phyloP scores from a whole-genome alignment of 2,113 vertebrate genomes.

The Sphyrna mokarran region DNA sequence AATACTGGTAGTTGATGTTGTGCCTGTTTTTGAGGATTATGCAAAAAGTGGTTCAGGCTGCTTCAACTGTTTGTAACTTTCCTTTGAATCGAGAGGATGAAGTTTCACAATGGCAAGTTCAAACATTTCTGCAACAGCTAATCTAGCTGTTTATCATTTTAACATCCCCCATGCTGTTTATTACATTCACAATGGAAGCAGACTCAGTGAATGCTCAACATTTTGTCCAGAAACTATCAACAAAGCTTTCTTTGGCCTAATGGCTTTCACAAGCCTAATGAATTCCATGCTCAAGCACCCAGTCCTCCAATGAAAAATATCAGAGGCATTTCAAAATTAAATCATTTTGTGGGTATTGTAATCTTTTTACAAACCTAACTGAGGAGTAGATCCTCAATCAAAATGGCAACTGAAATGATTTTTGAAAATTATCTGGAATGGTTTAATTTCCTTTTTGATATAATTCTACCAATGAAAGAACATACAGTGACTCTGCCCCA shows the following conservation, averaged over 20 bases:
- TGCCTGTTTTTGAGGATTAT: not conserved
- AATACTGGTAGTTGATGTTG: not conserved
- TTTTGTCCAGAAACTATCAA: not conserved
- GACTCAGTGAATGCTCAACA: not conserved
- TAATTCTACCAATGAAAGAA: too few species aligned
- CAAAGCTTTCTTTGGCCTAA: not conserved
- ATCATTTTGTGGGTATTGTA: not conserved
- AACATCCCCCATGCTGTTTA: not conserved
- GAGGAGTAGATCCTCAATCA: too few species aligned
- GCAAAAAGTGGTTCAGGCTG: not conserved
- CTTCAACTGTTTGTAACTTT: not conserved
- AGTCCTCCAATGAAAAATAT: not conserved
- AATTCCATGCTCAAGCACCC: not conserved
- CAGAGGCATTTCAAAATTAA: not conserved
- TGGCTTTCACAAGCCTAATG: not conserved
- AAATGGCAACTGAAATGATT: not conserved
- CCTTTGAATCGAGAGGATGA: not conserved
- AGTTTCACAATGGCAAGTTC: not conserved
- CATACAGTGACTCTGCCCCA: too few species aligned
- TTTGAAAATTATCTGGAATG: not conserved
- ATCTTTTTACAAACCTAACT: not conserved
- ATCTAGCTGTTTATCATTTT: not conserved
- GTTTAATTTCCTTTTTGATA: not conserved
- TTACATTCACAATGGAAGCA: not conserved
- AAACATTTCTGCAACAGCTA: not conserved